These are phyloP conservation scores for Sarcoramphus papa DNA, from an alignment of 2,797 vertebrate species.

Conservation along the genomic window DNA sequence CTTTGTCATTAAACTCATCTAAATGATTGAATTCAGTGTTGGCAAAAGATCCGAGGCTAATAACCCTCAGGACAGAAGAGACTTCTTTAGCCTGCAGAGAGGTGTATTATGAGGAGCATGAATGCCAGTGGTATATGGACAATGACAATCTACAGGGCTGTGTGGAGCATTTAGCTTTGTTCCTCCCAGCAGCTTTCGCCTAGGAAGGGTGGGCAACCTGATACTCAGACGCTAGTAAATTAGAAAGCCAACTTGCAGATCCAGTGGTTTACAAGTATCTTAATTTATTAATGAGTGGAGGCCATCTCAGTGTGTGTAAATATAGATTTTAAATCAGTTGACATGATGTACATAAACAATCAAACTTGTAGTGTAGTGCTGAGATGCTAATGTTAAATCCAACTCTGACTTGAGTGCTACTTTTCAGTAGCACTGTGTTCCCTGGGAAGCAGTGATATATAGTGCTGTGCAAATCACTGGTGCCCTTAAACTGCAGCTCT, in stretches of 20 bases:
- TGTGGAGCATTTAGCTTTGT: background rate
- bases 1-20: conserved; percentile 11
- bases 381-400: conserved; percentile 59
- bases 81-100: background rate
- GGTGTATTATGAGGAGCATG: background rate
- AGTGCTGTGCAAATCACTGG: conserved; percentile 58
- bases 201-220: background rate
- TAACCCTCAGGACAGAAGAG: background rate
- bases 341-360: conserved; percentile 62
- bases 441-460: conserved; percentile 48
- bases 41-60: background rate
- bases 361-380: conserved; percentile 31
- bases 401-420: conserved; percentile 37
- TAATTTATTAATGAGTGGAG: conserved; percentile 74
- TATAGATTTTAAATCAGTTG: conserved; percentile 68
- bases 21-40: background rate
- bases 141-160: background rate
- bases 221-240: conserved; percentile 22
- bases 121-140: background rate
- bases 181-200: background rate
- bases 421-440: conserved; percentile 22
- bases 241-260: conserved; percentile 43
- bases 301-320: conserved; percentile 57
- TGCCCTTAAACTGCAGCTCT: conserved; percentile 54
- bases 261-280: conserved; percentile 69